Conservation (phyloP, 2,797 vertebrate genomes). For the Poeciliopsis gracilis region DNA sequence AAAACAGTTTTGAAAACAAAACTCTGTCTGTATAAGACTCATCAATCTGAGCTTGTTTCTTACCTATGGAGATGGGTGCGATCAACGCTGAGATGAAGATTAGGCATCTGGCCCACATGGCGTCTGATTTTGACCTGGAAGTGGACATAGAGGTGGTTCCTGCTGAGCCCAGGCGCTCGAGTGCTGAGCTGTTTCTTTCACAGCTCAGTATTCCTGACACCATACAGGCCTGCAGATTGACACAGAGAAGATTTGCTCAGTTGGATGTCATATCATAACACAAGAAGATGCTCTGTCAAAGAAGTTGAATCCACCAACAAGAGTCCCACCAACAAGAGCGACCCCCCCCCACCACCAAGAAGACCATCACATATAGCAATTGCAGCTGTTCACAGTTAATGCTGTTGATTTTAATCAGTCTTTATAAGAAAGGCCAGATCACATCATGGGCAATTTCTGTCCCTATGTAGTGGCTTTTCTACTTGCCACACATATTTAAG, state of each 20-base stretch:
- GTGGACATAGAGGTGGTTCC: slow-evolving; percentile 68
- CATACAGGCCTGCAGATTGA: slow-evolving; percentile 67
- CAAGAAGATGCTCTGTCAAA: neutral
- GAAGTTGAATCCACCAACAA: neutral
- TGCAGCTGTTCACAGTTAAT: no score
- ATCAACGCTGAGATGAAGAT: slow-evolving; percentile 87
- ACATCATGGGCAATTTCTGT: no score
- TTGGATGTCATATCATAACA: slow-evolving; percentile 11
- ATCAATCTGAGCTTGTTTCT: slow-evolving; percentile 40
- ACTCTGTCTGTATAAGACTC: neutral
- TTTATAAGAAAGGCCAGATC: no score
- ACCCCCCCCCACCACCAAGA: no score
- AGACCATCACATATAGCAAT: no score
- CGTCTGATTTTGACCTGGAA: slow-evolving; percentile 79
- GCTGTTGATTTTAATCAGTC: no score
- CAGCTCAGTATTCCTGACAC: slow-evolving; percentile 66
- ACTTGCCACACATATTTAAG: no score
- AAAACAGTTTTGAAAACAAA: neutral
- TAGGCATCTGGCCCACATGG: slow-evolving; percentile 93
- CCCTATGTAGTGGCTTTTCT: no score
- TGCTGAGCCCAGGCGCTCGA: slow-evolving; percentile 66
- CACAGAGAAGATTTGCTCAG: slow-evolving; percentile 46
- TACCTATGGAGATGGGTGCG: slow-evolving; percentile 86
- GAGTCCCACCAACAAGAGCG: no score
- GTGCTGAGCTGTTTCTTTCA: slow-evolving; percentile 66